Percentiles rank a stretch among this genome's conserved stretches.
Evolutionary conservation across 2,113 vertebrate species (phyloP).

Genomic region (Perccottus glenii): DNA sequence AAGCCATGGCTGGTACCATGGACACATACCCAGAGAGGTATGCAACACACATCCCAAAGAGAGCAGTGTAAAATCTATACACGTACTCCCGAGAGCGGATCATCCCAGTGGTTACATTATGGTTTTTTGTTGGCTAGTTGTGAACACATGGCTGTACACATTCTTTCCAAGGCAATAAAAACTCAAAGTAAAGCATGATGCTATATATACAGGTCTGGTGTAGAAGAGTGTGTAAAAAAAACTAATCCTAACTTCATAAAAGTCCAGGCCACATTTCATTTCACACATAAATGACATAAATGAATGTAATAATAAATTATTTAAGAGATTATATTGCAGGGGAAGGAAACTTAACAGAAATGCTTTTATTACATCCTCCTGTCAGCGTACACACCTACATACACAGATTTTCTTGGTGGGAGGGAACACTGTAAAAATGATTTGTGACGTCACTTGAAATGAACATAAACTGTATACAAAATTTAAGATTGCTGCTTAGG

Average conservation of each 20-base stretch:
- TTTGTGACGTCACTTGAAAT: neutral
- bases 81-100: neutral
- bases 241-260: constrained; percentile 2
- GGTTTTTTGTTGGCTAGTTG: neutral
- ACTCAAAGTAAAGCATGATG: neutral
- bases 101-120: neutral
- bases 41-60: constrained; percentile 22
- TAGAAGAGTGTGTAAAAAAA: neutral
- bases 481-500: neutral
- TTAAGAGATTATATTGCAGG: neutral
- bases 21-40: constrained; percentile 95
- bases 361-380: neutral
- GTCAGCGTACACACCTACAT: neutral
- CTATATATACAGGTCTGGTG: neutral
- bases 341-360: neutral
- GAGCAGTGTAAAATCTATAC: neutral
- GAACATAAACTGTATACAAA: neutral
- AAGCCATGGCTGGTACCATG: constrained; percentile 98
- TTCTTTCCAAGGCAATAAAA: neutral
- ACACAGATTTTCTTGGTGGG: neutral
- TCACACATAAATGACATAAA: neutral
- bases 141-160: constrained; percentile 7
- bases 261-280: neutral
- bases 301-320: neutral
- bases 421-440: constrained; percentile 1